Conservation (phyloP, 2,113 vertebrate species). For the Corythaixoides concolor region DNA sequence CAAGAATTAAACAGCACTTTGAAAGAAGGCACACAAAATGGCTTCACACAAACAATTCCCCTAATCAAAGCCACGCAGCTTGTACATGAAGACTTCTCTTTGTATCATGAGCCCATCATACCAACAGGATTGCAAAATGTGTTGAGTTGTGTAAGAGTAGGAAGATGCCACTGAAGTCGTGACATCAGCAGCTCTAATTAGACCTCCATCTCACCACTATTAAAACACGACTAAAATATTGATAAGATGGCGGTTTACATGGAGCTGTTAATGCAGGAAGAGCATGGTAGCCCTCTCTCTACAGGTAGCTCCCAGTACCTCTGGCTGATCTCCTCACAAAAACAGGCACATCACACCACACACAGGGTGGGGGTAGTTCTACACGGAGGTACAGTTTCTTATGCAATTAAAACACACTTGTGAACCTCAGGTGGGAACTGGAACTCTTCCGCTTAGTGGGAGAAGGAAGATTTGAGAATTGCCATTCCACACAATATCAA, state of each 20-base stretch:
- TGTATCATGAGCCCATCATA: not conserved
- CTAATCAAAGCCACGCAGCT: not conserved
- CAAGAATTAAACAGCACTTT: not conserved
- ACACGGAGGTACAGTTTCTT: not conserved
- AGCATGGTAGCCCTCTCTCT: not conserved
- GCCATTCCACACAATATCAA: not conserved
- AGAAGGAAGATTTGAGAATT: conserved; percentile 1
- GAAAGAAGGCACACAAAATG: not conserved
- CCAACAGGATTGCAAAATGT: not conserved
- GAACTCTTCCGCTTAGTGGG: not conserved
- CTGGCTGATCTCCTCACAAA: not conserved
- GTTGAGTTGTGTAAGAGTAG: not conserved
- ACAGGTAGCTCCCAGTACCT: not conserved
- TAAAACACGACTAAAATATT: not conserved
- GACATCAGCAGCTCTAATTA: conserved; percentile 26
- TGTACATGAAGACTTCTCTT: not conserved
- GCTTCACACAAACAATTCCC: not conserved
- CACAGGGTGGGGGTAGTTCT: not conserved
- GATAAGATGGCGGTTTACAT: not conserved
- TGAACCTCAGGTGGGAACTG: not conserved
- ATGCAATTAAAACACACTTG: not conserved
- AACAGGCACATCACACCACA: not conserved
- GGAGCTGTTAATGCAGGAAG: not conserved
- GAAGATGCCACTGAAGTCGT: not conserved
- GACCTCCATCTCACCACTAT: not conserved